Evolutionary conservation across 2,888 invertebrate genomes (phyloP), one percentile per base, ranked within the genome.

Genomic region (Lasioglossum oenotherae): DNA sequence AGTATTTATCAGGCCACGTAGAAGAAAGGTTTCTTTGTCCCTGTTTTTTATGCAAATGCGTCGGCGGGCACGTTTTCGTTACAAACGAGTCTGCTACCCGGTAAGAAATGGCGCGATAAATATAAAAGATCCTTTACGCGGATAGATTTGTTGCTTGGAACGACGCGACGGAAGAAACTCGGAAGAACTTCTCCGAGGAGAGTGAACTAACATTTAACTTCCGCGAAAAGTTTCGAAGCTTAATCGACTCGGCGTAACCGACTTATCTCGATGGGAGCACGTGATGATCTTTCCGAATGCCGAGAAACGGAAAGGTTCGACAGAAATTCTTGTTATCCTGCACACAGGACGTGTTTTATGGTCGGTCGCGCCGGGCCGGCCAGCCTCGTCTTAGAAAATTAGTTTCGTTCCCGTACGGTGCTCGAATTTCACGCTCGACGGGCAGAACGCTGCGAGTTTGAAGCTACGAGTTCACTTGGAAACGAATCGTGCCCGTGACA

Each of bases 201-300:
- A n/a, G 53, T 10, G 31, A 74, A 57, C 67, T 12, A 23, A 41
- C 72, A 27, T 53, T 46, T 73, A 75, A 46, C 53, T 64, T 41
- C 31, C n/a, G 27, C 5, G 31, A 27, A 72, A 81, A 85, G 74
- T 85, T 86, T 72, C 46, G 53, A 38, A 60, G 41, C 41, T 73
- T 64, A 69, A 80, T 84, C 80, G 67, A 53, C 35, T 76, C 74
- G 16, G 27, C 23, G 31, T 8, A 14, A 49, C 31, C 53, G 67
- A 81, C 80, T 81, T 82, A 79, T 81, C 86, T 64, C 73, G 60
- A 53, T 41, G 67, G 27, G 69, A 31, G 73, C 75, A 64, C 27
- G 60, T 53, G 71, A 79, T 57, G 57, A 82, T 79, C 78, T 72
- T 82, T 74, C 44, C 46, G 23, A 35, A 69, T 44, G 73, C 27